phyloP scores from a whole-genome alignment of 1,140 invertebrate species.

The Brachionus manjavacas region DNA sequence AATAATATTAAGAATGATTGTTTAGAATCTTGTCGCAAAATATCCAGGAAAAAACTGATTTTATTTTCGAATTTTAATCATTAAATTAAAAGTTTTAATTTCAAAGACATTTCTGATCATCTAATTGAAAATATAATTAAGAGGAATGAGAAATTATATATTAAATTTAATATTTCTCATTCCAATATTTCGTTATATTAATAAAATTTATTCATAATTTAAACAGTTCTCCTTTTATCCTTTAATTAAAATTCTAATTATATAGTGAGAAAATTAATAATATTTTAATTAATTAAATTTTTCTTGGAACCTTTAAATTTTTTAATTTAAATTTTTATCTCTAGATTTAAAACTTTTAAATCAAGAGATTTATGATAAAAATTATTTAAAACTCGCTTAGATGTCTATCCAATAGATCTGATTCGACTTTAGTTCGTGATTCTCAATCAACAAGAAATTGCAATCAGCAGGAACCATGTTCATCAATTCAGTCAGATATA shows the following conservation, averaged over 20 bases:
- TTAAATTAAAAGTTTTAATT: too few relatives aligned
- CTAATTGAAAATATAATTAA: background rate
- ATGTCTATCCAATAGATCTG: background rate
- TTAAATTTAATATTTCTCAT: too few relatives aligned
- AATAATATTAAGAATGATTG: too few relatives aligned
- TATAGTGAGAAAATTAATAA: background rate
- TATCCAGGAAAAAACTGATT: background rate
- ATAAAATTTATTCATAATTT: background rate
- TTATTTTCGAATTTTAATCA: background rate
- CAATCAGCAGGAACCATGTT: background rate
- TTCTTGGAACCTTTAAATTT: background rate
- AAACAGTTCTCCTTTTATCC: background rate
- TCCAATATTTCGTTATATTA: background rate
- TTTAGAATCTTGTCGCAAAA: background rate
- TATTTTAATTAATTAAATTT: background rate
- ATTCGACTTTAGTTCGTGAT: background rate
- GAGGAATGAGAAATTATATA: background rate
- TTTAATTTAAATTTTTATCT: background rate
- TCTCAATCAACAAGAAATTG: background rate
- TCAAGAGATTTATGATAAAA: too few relatives aligned
- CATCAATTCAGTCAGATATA: background rate
- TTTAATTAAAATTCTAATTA: background rate
- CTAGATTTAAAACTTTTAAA: background rate
- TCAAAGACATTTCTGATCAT: background rate
- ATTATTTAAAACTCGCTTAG: background rate